Conservation (phyloP, 53 echinoderm and acorn worm species). For the Apostichopus leukothele region DNA sequence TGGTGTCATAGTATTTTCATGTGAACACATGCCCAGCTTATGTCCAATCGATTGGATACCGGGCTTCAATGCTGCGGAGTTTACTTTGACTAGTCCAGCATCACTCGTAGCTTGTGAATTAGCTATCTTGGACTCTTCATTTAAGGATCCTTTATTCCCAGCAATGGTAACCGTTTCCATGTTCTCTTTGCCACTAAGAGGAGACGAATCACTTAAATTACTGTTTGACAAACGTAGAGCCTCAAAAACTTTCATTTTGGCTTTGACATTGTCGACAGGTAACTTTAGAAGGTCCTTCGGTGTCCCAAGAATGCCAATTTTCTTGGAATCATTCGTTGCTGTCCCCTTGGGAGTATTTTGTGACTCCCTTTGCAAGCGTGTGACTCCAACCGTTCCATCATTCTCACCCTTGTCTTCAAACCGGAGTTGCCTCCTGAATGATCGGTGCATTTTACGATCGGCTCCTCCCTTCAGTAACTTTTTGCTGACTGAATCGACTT, state of each 20-base stretch:
- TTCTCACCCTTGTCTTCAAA: constrained; percentile 33
- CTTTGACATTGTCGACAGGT: constrained; percentile 32
- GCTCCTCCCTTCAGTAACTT: constrained; percentile 23
- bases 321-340: neutral
- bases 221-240: neutral
- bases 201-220: neutral
- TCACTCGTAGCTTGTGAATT: too few species aligned
- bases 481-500: constrained; percentile 37
- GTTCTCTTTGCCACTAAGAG: neutral
- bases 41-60: too few species aligned
- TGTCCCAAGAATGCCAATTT: neutral
- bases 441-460: constrained; percentile 45
- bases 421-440: constrained; percentile 40
- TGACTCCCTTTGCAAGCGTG: neutral
- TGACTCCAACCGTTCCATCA: neutral
- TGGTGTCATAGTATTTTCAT: too few species aligned
- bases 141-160: too few species aligned
- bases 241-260: constrained; percentile 25
- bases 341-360: neutral
- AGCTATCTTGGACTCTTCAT: too few species aligned
- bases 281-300: constrained; percentile 4
- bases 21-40: too few species aligned
- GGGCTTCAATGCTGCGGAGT: too few species aligned
- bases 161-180: neutral
- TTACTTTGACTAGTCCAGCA: too few species aligned